Base-by-base conservation (phyloP, 2,888 invertebrate species). In the Melipona beecheii region DNA sequence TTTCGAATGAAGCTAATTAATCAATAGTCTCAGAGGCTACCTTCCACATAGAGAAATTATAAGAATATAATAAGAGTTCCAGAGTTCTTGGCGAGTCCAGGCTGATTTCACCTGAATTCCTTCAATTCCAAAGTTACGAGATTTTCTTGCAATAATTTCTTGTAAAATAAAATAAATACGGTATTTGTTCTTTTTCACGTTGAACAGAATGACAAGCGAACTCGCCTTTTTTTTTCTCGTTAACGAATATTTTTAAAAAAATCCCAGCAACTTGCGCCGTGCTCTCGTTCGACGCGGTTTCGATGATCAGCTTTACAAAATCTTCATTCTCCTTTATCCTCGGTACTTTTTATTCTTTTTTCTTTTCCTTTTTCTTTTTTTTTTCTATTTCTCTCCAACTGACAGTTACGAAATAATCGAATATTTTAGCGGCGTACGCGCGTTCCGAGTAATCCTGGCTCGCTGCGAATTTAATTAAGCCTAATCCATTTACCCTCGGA, bases 381-480 rank as follows among this genome's bases (percentile, higher is more conserved):
- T 24, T 6, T 27, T 52, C 13, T 52, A 4, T 52, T 0, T 50
- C 15, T 50, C 31, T 73, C 9, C n/a, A 2, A 9, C 24, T n/a
- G 17, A 62, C 11, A 24, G 15, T n/a, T 15, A 54, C 56, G 31
- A 56, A 54, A 69, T 69, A 66, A 81, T 81, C 69, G 60, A 83
- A 81, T 82, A 82, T 82, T 81, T 75, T 56, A 60, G 27, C 58
- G 24, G 49, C 11, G n/a, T 24, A 58, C 52, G 68, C 64, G 49
- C 15, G 58, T 76, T 24, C 58, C 19, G 69, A 56, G 69, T 76
- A 77, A 73, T 77, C 76, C 71, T 6, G 66, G 75, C 68, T 75
- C 68, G 77, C 49, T 52, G 75, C 64, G 84, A 85, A 81, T 84
- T 85, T 77, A 78, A 85, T 85, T 85, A 85, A 74, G 77, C 58